A percentile compares a stretch with the other conserved stretches of the same genome.
Conservation (phyloP, 92 coral and sea anemone genomes). For the Phenganax marumi region DNA sequence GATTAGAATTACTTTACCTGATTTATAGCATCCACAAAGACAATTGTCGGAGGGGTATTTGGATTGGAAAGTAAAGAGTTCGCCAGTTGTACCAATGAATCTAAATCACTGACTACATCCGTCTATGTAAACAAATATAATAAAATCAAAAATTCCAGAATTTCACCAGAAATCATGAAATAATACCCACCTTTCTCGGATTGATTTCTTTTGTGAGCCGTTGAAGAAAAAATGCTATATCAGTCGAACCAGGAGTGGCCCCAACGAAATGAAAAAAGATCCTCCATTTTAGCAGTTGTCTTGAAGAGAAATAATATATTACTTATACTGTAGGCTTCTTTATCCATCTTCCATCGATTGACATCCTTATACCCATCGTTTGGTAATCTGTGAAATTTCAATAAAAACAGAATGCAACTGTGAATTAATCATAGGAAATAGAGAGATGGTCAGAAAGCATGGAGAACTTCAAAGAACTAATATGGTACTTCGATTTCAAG, state of each 20-base stretch:
- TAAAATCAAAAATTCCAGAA: background rate
- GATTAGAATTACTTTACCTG: constrained; percentile 59
- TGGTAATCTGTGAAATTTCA: too few relatives aligned
- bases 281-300: constrained; percentile 67
- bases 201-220: constrained; percentile 82
- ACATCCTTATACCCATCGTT: too few relatives aligned
- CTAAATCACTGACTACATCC: constrained; percentile 94
- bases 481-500: too few relatives aligned
- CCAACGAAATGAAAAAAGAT: constrained; percentile 98
- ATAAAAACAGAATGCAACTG: too few relatives aligned
- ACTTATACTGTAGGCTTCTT: too few relatives aligned
- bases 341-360: too few relatives aligned
- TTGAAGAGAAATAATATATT: constrained; percentile 10
- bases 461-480: too few relatives aligned
- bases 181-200: constrained; percentile 61
- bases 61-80: constrained; percentile 88
- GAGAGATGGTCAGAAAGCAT: too few relatives aligned
- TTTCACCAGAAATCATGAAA: background rate
- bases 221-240: constrained; percentile 94
- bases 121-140: constrained; percentile 53
- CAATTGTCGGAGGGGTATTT: constrained; percentile 87
- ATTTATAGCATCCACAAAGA: constrained; percentile 90
- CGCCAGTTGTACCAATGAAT: constrained; percentile 87
- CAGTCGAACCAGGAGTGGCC: constrained; percentile 99
- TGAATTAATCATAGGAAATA: too few relatives aligned